Evolutionary conservation across 2,797 vertebrate species (phyloP), one percentile per base, ranked within the genome.

Genomic region (Eulemur mongoz): DNA sequence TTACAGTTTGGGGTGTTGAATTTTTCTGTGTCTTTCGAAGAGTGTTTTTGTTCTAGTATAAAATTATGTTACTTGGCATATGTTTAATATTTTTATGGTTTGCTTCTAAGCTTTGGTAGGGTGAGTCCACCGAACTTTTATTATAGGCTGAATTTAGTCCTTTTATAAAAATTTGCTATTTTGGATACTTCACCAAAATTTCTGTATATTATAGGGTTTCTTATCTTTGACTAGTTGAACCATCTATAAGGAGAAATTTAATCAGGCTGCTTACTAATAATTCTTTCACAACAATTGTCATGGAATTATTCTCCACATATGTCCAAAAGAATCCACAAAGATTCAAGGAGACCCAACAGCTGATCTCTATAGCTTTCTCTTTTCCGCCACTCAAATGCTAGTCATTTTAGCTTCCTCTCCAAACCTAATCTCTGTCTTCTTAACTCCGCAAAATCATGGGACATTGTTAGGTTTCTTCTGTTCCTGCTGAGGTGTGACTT

Each of bases 341-440:
- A 78, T 12, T 20, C 3, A 14, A 32, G 11, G 2, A 50, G 22
- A 30, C 0, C 5, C 6, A n/a, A 2, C 1, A 50, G 11, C 17
- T 22, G 10, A 30, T 65, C 38, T 82, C 40, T 90, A 1, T 15
- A 25, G 6, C 4, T 7, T 3, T 54, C 6, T 30, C 11, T 57
- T 4, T 70, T 72, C 38, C 59, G 5, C 2, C 7, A 12, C 23
- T 48, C 9, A 35, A 17, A 73, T 0, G 13, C 4, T 7, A 43
- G 45, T 14, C 30, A n/a, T n/a, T 1, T 20, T 2, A 65, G 2
- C 4, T 3, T 59, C 12, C 48, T 20, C 48, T 17, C 30, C 9
- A 50, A 30, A 65, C 38, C 7, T 12, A 69, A 13, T 38, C 0
- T 43, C 30, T 61, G 4, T 25, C 43, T 88, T 54, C 17, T 38